These are phyloP conservation scores for Smutsia gigantea DNA, from an alignment of 2,797 vertebrate species.

Conservation along the genomic window DNA sequence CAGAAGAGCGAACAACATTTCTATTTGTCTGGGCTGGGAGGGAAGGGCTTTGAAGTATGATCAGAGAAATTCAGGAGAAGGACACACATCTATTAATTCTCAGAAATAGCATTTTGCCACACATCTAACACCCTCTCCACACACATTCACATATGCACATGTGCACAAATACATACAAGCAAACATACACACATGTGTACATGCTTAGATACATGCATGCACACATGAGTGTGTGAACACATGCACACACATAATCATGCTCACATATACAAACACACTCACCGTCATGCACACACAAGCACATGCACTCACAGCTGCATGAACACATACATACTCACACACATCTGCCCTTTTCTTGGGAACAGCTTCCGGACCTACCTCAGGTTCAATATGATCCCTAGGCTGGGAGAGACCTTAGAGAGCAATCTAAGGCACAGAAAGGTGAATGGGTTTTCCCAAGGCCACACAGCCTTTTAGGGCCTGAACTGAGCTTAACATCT, in stretches of 20 bases:
- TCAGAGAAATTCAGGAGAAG: not conserved
- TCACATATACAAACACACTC: no score
- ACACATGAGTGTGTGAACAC: no score
- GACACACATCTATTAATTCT: not conserved
- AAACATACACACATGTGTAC: no score
- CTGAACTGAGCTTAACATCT: not conserved
- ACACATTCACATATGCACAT: fast-evolving
- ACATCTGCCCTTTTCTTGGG: not conserved
- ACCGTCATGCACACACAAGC: no score
- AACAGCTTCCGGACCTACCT: not conserved
- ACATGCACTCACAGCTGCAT: not conserved
- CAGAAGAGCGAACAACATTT: not conserved
- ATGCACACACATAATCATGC: no score
- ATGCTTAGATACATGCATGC: fast-evolving
- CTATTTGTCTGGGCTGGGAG: no score
- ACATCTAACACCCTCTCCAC: not conserved
- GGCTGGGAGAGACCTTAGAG: not conserved
- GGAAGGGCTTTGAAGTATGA: not conserved
- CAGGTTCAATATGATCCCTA: not conserved
- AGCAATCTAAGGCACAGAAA: not conserved
- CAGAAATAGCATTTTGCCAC: not conserved
- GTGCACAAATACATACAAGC: not conserved
- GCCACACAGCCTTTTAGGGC: not conserved
- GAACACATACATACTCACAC: not conserved
- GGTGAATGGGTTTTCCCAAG: not conserved